Evolutionary conservation across 2,888 invertebrate genomes (phyloP), one percentile per base, ranked within the genome.

Genomic region (Leucophenga maculata): DNA sequence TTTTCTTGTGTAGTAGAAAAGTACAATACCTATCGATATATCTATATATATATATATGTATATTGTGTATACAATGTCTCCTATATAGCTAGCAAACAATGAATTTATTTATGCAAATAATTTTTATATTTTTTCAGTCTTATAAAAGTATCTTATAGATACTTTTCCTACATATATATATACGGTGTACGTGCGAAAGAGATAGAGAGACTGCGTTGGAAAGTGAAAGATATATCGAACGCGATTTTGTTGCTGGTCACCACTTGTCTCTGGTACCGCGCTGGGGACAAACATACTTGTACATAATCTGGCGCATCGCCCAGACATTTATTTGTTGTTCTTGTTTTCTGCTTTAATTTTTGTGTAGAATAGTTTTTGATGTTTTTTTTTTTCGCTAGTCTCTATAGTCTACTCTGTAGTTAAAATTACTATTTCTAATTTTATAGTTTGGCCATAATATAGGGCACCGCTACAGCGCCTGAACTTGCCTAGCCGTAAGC

Each of bases 251-350:
- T 39, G 8, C 11, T 39, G 39, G 39, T 39, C 11, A 11, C 39
- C 39, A 39, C 39, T 39, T 39, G 39, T 39, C 39, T 39, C 39
- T 64, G 39, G 14, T 31, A 8, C 18, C n/a, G 39, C 59, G 14
- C 71, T 73, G 75, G 75, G 73, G 55, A 70, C 69, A 70, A 71
- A 59, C 68, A 62, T 32, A 68, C 64, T 39, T 64, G 22, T 13
- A 76, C 76, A 77, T 75, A 77, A 74, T 74, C 82, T 86, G 85
- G 86, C 85, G 76, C 75, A 68, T 75, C 82, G 83, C 86, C 86
- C 86, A 85, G 85, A 80, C 83, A 70, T 72, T 76, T 70, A 72
- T 75, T 71, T 76, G 72, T 74, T 77, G 72, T 76, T 82, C 72
- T 75, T 83, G 74, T 74, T 72, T 52, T 31, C 69, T 50, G 59